Evolutionary conservation across 2,888 invertebrate genomes (phyloP).

Genomic region (Plutella xylostella): DNA sequence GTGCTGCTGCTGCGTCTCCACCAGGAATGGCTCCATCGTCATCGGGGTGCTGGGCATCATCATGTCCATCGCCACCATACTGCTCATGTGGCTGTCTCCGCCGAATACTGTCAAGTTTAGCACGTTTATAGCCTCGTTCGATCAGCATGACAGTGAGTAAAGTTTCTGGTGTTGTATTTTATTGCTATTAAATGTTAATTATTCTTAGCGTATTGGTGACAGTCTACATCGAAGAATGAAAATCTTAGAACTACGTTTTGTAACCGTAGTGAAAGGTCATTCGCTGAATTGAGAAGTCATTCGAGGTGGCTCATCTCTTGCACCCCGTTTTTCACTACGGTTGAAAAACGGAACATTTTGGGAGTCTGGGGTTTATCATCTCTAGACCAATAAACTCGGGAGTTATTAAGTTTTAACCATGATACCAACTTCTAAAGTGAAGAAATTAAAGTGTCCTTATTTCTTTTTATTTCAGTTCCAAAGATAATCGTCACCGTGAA

Average conservation of each 20-base stretch:
- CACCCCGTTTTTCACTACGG: no score
- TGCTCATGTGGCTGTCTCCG: constrained; percentile 72
- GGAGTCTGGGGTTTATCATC: no score
- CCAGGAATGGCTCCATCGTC: constrained; percentile 80
- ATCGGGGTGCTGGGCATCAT: constrained; percentile 80
- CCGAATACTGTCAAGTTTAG: constrained; percentile 75
- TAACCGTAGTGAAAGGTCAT: no score
- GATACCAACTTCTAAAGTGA: no score
- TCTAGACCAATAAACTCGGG: no score
- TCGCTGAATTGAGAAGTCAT: no score
- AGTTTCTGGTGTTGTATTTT: no score
- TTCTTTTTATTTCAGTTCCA: constrained; percentile 65
- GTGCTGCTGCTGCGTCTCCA: constrained; percentile 79
- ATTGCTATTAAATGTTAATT: background rate
- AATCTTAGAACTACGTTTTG: no score
- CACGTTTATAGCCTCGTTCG: constrained; percentile 81
- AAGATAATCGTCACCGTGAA: constrained; percentile 84
- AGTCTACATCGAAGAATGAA: no score
- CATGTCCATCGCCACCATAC: constrained; percentile 77
- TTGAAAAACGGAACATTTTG: no score
- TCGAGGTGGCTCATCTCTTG: no score
- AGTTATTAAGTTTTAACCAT: no score
- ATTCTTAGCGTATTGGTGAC: background rate
- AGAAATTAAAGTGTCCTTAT: background rate
- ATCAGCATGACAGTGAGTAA: constrained; percentile 72